Conservation (phyloP, 2,888 invertebrate species). For the Anarsia innoxiella region DNA sequence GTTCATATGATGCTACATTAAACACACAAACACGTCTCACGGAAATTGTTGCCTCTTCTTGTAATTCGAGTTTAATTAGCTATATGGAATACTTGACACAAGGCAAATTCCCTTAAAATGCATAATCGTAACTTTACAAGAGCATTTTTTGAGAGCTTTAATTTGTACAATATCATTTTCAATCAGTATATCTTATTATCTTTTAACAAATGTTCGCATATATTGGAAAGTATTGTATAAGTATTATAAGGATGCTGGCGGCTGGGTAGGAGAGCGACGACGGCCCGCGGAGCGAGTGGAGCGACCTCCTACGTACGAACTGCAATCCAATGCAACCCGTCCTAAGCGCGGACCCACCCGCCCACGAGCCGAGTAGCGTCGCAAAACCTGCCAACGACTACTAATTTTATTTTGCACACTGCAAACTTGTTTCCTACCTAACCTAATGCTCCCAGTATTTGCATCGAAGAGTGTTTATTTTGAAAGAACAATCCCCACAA, state of each 20-base stretch:
- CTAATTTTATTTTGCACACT: constrained; percentile 57
- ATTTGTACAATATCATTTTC: no score
- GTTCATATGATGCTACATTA: constrained; percentile 27
- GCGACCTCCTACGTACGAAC: constrained; percentile 33
- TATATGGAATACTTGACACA: no score
- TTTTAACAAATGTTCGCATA: no score
- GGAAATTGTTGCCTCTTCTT: constrained; percentile 9
- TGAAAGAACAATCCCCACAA: no score
- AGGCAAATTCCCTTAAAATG: no score
- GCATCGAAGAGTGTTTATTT: no score
- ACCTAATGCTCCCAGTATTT: constrained; percentile 35
- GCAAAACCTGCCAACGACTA: constrained; percentile 54
- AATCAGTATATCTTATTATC: no score
- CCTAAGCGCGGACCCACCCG: constrained; percentile 32
- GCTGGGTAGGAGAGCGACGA: constrained; percentile 9
- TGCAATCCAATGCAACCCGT: constrained; percentile 14
- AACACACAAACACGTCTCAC: constrained; percentile 14
- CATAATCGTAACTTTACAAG: no score
- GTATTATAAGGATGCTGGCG: background rate
- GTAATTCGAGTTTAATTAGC: constrained; percentile 8
- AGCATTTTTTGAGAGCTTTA: no score
- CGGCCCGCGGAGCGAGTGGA: constrained; percentile 27
- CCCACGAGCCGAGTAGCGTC: constrained; percentile 51
- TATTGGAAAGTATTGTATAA: no score
- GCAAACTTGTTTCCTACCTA: constrained; percentile 60